Evolutionary conservation across 2,113 vertebrate species (phyloP).

Genomic region (Pelecanus crispus): DNA sequence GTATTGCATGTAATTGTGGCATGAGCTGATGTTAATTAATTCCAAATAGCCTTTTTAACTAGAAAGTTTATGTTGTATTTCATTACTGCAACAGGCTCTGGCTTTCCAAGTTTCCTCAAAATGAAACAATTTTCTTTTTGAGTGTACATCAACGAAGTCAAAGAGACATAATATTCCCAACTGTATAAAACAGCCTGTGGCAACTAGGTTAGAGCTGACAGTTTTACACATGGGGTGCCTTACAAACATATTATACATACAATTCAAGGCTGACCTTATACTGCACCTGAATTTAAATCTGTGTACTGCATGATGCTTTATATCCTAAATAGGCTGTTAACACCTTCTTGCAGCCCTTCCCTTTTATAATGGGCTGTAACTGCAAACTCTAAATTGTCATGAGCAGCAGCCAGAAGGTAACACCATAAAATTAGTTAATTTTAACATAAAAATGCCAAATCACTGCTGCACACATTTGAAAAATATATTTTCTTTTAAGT

Average conservation of each 20-base stretch:
- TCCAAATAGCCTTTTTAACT: constrained; percentile 5
- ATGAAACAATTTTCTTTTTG: constrained; percentile 60
- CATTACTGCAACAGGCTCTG: constrained; percentile 16
- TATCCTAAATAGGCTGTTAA: constrained; percentile 62
- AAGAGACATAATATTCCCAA: constrained; percentile 58
- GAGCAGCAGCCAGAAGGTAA: constrained; percentile 50
- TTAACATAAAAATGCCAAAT: constrained; percentile 61
- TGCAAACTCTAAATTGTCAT: constrained; percentile 40
- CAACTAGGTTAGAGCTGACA: constrained; percentile 57
- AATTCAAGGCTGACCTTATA: constrained; percentile 64
- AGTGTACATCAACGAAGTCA: constrained; percentile 55
- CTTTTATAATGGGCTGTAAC: constrained; percentile 55
- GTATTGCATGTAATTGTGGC: neutral
- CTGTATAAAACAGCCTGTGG: constrained; percentile 38
- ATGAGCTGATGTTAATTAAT: constrained; percentile 5
- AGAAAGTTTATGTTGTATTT: constrained; percentile 25
- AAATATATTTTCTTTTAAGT: constrained; percentile 36
- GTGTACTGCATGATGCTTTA: constrained; percentile 30
- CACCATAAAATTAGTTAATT: constrained; percentile 60
- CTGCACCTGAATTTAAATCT: constrained; percentile 67
- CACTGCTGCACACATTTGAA: constrained; percentile 37
- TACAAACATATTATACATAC: constrained; percentile 62
- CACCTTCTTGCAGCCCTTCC: constrained; percentile 35
- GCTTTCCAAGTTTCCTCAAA: constrained; percentile 41
- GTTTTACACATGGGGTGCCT: constrained; percentile 57